phyloP scores from a whole-genome alignment of 2,113 vertebrate species.

The Lophius piscatorius region DNA sequence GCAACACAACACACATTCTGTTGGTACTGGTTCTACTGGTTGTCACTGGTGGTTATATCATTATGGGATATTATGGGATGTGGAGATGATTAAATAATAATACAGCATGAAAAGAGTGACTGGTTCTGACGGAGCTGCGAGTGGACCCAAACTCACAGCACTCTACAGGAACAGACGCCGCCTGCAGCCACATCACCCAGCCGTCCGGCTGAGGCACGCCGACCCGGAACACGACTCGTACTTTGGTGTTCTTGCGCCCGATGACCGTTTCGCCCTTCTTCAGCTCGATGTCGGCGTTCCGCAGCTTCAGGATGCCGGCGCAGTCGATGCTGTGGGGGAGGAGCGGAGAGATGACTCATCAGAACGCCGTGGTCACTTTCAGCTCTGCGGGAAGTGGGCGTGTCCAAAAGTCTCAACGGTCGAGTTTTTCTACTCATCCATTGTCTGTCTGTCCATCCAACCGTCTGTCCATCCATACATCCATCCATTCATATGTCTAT shows the following conservation, averaged over 20 bases:
- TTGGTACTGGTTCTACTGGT: neutral
- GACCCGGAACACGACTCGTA: slow-evolving; percentile 92
- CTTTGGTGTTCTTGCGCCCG: slow-evolving; percentile 95
- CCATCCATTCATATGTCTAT: no score
- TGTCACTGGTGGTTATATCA: no score
- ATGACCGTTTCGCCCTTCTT: slow-evolving; percentile 95
- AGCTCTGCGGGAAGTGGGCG: no score
- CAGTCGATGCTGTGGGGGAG: slow-evolving; percentile 87
- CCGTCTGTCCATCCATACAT: no score
- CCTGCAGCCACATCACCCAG: slow-evolving; percentile 89
- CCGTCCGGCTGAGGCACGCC: slow-evolving; percentile 88
- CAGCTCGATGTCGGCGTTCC: slow-evolving; percentile 98
- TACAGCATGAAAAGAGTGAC: no score
- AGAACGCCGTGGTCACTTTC: no score
- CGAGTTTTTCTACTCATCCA: no score
- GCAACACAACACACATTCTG: slow-evolving; percentile 23
- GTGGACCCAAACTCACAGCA: slow-evolving; percentile 97
- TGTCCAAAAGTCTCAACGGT: no score
- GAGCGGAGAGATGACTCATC: neutral
- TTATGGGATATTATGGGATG: no score
- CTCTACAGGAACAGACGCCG: slow-evolving; percentile 89
- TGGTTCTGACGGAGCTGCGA: no score
- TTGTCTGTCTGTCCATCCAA: no score
- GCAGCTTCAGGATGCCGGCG: slow-evolving; percentile 94
- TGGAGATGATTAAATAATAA: no score